phyloP scores from a whole-genome alignment of 2,113 vertebrate genomes.

The Laterallus jamaicensis region DNA sequence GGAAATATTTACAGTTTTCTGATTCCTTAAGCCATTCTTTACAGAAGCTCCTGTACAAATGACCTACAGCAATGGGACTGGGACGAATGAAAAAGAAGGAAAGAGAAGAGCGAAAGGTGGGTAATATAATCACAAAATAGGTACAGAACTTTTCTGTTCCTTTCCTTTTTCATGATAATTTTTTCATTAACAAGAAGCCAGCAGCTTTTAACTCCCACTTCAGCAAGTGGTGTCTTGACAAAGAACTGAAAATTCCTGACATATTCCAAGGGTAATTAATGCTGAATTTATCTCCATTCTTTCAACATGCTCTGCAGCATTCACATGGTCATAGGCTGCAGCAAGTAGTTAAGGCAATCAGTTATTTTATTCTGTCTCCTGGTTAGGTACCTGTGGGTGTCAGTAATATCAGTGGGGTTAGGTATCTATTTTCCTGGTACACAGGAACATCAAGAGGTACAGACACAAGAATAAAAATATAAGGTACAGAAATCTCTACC shows the following conservation, averaged over 20 bases:
- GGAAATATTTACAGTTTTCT: neutral
- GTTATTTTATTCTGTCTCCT: neutral
- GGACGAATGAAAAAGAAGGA: neutral
- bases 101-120: neutral
- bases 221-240: neutral
- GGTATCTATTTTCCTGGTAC: neutral
- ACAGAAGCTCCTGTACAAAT: neutral
- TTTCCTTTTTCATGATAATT: neutral
- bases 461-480: neutral
- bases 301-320: neutral
- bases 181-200: neutral
- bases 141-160: neutral
- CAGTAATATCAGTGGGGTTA: neutral
- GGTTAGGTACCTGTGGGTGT: neutral
- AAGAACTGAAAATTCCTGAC: neutral
- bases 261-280: neutral
- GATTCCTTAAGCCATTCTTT: neutral
- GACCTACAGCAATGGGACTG: neutral
- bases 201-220: neutral
- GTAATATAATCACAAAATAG: neutral
- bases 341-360: neutral
- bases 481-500: neutral
- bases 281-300: neutral
- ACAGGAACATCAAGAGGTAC: neutral
- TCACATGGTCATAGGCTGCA: neutral